Conservation (phyloP, 2,113 vertebrate genomes). For the Gulo gulo region DNA sequence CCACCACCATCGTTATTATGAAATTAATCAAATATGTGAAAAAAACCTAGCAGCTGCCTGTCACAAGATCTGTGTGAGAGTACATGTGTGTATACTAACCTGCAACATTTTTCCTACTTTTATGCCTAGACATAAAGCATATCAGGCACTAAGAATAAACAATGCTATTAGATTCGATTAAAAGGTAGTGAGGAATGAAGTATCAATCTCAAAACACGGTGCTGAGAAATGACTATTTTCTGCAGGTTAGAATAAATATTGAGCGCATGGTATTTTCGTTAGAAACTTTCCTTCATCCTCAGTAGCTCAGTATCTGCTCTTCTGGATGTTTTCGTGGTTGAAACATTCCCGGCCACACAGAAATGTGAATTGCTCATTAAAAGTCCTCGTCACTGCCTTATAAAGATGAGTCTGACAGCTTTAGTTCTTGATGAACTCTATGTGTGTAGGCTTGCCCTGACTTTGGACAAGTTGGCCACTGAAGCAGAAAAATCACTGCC, state of each 20-base stretch:
- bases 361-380: conserved; percentile 70
- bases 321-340: conserved; percentile 41
- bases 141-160: not conserved
- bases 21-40: not conserved
- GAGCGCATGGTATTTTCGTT: not conserved
- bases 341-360: conserved; percentile 10
- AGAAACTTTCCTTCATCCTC: not conserved
- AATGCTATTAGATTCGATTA: not conserved
- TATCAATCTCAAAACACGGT: not conserved
- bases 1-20: not conserved
- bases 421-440: conserved; percentile 73
- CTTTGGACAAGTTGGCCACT: conserved; percentile 75
- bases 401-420: conserved; percentile 70
- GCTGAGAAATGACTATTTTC: not conserved
- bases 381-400: conserved; percentile 25
- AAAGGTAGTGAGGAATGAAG: not conserved
- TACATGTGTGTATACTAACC: not conserved
- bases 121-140: not conserved
- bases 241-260: not conserved
- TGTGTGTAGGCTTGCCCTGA: conserved; percentile 63
- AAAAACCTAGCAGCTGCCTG: not conserved
- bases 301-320: not conserved
- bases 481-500: conserved; percentile 83
- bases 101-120: not conserved
- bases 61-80: not conserved